phyloP scores from a whole-genome alignment of 2,797 vertebrate species.

The Arnoldichthys spilopterus region DNA sequence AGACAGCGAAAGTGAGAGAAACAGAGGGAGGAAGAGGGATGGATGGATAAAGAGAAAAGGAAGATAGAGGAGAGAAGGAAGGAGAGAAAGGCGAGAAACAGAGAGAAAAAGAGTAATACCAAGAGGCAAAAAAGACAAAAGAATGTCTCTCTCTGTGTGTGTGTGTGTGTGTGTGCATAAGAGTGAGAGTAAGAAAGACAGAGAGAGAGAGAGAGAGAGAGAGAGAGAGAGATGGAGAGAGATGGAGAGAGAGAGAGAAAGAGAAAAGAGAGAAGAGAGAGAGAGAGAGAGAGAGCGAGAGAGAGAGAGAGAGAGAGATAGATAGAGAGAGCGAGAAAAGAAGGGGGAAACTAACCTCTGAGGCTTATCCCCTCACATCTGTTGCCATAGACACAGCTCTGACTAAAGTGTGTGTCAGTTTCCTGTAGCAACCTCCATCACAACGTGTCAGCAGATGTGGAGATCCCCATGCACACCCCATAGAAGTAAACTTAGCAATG shows the following conservation, averaged over 20 bases:
- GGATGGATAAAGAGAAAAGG: background rate
- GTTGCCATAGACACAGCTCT: conserved; percentile 26
- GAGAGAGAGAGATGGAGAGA: conserved; percentile 1
- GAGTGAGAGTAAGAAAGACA: background rate
- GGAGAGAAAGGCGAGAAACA: background rate
- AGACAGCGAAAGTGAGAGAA: background rate
- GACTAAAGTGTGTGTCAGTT: conserved; percentile 41
- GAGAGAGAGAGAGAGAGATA: background rate
- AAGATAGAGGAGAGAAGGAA: background rate
- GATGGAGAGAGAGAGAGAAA: background rate
- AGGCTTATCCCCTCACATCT: conserved; percentile 13
- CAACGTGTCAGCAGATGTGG: conserved; percentile 36
- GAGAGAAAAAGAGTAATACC: background rate
- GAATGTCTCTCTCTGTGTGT: too few species aligned
- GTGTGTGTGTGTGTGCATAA: too few species aligned
- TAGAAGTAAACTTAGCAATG: conserved; percentile 27
- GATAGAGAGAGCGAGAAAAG: background rate
- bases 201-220: background rate
- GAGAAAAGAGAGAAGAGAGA: background rate
- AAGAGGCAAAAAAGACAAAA: too few species aligned
- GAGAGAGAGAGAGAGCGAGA: background rate
- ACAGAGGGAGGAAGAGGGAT: background rate
- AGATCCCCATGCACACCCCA: conserved; percentile 34
- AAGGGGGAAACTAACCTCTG: conserved; percentile 4
- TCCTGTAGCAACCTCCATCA: conserved; percentile 55